Conservation (phyloP, 2,888 invertebrate genomes). For the Drosophila recens region DNA sequence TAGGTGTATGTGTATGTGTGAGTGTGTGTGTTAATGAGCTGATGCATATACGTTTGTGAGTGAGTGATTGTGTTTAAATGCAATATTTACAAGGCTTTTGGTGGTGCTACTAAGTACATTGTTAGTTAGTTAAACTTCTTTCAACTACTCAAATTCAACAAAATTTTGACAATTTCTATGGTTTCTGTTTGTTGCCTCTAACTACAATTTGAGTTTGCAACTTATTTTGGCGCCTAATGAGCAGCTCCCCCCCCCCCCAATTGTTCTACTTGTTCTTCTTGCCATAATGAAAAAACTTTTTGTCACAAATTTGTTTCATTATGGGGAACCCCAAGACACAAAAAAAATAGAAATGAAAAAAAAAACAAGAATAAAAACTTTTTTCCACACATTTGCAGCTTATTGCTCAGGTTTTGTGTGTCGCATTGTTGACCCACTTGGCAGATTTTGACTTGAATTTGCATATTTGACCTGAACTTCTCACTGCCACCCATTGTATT, state of each 20-base stretch:
- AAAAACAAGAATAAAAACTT: constrained; percentile 6
- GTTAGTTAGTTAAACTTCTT: constrained; percentile 33
- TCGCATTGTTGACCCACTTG: constrained; percentile 37
- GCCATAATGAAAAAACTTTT: constrained; percentile 42
- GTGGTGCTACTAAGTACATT: constrained; percentile 24
- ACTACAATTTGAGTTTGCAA: constrained; percentile 31
- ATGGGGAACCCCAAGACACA: constrained; percentile 1
- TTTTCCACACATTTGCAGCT: constrained; percentile 25
- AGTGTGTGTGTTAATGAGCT: constrained; percentile 19
- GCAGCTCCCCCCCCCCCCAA: constrained; percentile 5
- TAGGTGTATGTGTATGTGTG: constrained; percentile 3
- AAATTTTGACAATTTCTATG: constrained; percentile 13
- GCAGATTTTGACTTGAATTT: constrained; percentile 33
- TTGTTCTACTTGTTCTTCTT: constrained; percentile 9
- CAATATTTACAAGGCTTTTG: constrained; percentile 48
- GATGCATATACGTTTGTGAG: constrained; percentile 26
- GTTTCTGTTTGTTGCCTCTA: constrained; percentile 10
- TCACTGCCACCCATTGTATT: background rate
- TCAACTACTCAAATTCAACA: constrained; percentile 23
- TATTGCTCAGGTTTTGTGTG: constrained; percentile 12
- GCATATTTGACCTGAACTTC: constrained; percentile 39
- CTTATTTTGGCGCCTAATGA: constrained; percentile 23
- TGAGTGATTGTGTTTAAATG: constrained; percentile 15
- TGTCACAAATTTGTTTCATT: constrained; percentile 21
- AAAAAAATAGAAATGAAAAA: background rate